A percentile compares a stretch with the other conserved stretches of the same genome.
These are phyloP conservation scores for Epiblema foenella DNA, from an alignment of 2,888 invertebrate species.

Conservation along the genomic window DNA sequence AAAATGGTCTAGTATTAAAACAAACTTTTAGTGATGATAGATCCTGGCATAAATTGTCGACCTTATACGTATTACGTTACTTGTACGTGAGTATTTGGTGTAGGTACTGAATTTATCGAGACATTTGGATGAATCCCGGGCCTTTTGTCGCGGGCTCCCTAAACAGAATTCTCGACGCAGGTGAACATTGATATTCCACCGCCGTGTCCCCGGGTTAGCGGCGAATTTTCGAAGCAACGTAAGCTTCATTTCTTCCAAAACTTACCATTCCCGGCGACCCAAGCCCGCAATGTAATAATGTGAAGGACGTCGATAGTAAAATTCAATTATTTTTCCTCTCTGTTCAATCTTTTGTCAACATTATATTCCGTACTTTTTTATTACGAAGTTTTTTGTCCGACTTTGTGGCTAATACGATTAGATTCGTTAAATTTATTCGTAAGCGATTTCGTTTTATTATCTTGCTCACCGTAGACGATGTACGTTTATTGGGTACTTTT, in stretches of 20 bases:
- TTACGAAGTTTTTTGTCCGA: constrained; percentile 55
- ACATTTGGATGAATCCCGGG: constrained; percentile 54
- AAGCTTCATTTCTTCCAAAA: constrained; percentile 56
- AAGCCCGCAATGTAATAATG: constrained; percentile 62
- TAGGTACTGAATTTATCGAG: constrained; percentile 48
- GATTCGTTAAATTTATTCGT: constrained; percentile 45
- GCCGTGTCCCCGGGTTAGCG: constrained; percentile 54
- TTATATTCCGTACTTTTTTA: constrained; percentile 53
- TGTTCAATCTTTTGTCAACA: constrained; percentile 49
- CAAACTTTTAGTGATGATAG: neutral
- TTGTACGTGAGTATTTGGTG: constrained; percentile 45
- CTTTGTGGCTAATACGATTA: constrained; percentile 55
- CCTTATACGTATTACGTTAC: constrained; percentile 29
- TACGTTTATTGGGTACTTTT: constrained; percentile 11
- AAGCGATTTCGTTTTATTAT: constrained; percentile 24
- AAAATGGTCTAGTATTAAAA: neutral
- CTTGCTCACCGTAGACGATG: constrained; percentile 16
- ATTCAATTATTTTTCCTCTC: constrained; percentile 63
- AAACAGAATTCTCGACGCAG: constrained; percentile 57
- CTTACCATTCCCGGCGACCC: constrained; percentile 55
- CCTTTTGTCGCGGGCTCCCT: constrained; percentile 53
- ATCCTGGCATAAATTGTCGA: constrained; percentile 24
- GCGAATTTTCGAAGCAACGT: constrained; percentile 57
- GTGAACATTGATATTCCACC: constrained; percentile 65
- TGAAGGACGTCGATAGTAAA: constrained; percentile 60